Conservation (phyloP, 2,113 vertebrate genomes). For the Lasiurus borealis region DNA sequence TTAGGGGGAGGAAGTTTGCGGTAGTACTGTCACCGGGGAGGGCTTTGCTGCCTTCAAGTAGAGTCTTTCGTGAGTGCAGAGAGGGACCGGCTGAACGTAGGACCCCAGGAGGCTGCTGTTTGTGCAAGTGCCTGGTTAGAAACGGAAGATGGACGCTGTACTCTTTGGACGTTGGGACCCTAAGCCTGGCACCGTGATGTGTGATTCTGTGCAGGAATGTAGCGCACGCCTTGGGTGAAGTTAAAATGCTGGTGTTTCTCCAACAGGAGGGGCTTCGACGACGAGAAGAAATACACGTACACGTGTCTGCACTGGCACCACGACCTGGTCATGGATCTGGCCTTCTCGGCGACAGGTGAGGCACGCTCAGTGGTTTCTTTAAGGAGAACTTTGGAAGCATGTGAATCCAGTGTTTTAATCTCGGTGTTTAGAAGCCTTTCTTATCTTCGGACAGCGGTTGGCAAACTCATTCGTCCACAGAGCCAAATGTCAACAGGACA, state of each 20-base stretch:
- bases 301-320: conserved; percentile 96
- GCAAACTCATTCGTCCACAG: no score
- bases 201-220: neutral
- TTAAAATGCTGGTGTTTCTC: conserved; percentile 34
- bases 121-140: neutral
- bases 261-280: conserved; percentile 94
- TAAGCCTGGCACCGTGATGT: neutral
- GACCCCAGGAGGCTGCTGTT: neutral
- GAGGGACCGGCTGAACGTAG: neutral
- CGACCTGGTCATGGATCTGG: conserved; percentile 90
- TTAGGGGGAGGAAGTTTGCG: neutral
- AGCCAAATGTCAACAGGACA: no score
- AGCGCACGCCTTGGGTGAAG: neutral
- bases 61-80: neutral
- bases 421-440: neutral
- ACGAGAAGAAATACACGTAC: conserved; percentile 93
- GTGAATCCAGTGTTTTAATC: neutral
- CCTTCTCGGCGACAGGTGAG: conserved; percentile 94
- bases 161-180: neutral
- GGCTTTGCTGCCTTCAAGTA: neutral
- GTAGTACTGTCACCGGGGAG: neutral
- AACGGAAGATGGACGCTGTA: neutral
- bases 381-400: neutral
- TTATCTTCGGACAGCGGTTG: neutral
- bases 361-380: neutral